Evolutionary conservation across 2,797 vertebrate species (phyloP), one percentile per base, ranked within the genome.

Genomic region (Sus cebifrons): DNA sequence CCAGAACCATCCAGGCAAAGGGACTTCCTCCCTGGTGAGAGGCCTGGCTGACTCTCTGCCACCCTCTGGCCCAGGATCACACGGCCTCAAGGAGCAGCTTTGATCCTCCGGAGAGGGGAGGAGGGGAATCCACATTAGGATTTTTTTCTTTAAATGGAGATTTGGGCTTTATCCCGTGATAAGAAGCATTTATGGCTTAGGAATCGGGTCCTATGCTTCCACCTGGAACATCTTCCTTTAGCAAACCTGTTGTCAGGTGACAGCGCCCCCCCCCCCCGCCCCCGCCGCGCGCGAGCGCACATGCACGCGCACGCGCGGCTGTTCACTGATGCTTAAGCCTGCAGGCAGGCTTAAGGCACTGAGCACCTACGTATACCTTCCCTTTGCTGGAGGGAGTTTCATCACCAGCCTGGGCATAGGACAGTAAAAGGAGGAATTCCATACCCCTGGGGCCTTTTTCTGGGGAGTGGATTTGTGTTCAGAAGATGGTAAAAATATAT

Each of bases 51-150:
- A 25, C 68, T n/a, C 58, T 70, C 27, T 9, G 44, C 32, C 9
- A 29, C 36, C 36, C 85, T 58, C 95, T 98, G 98, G 97, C 97
- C 91, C 27, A 6, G 94, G 94, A 97, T 97, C 97, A 98, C 97
- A 95, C 84, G 75, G 36, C 75, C 73, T 77, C 68, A 6, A 0
- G 4, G 88, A 78, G 65, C 58, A 84, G 49, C 97, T 98, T 98
- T 98, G 96, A 98, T 98, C 97, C 95, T 44, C 8, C 73, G 18
- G 52, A 86, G 83, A 91, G 58, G 86, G 75, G 73, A 58, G 29
- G 29, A 27, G 36, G 75, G 73, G 64, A 13, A 27, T 58, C 67
- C 89, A 27, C 49, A 29, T 15, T 32, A 64, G 44, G 44, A 49
- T 49, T 49, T 49, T 49, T 49, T 49, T 49, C 44, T 49, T 49